Evolutionary conservation across 2,797 vertebrate genomes (phyloP), one percentile per base, ranked within the genome.

Genomic region (Pteronotus mesoamericanus): DNA sequence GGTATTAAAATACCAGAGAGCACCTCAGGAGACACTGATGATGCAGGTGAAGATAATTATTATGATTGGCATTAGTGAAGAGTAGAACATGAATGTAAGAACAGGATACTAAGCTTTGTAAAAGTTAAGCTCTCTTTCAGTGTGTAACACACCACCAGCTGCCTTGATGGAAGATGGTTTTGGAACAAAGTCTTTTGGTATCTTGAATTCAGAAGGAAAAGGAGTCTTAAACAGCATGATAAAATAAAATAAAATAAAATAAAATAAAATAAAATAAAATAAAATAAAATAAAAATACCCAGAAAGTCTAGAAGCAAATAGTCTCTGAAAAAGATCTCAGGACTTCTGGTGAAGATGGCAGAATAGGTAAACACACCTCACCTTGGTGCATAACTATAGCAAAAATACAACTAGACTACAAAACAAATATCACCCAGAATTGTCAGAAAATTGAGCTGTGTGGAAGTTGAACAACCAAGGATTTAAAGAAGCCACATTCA

Each of bases 121-220:
- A 96, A 66, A 88, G 37, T 42, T 32, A 68, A 46, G 11, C 4
- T 2, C 15, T 84, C 66, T 53, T 79, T 80, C 15, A n/a, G 44
- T 71, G 15, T 71, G 11, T 66, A 77, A 57, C 39, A 83, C 42
- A 55, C 6, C 37, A 44, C 51, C 48, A 48, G 22, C n/a, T 75
- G 42, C 29, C 72, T 88, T 72, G 42, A 69, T 37, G n/a, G 51
- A 53, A 48, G 14, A 22, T 9, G 74, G 46, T 61, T 94, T 88
- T 34, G 88, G 72, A 94, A 87, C 29, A 90, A 91, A 91, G 29
- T 37, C 46, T 22, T 87, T 64, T 5, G 4, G 37, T 75, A 7
- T 53, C 48, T 86, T 89, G 19, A 86, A 86, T 84, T 94, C 46
- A 88, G 95, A 97, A 86, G 39, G 29, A 92, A 88, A 90, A 87